Evolutionary conservation across 2,113 vertebrate genomes (phyloP), one percentile per base, ranked within the genome.

Genomic region (Pollachius pollachius): DNA sequence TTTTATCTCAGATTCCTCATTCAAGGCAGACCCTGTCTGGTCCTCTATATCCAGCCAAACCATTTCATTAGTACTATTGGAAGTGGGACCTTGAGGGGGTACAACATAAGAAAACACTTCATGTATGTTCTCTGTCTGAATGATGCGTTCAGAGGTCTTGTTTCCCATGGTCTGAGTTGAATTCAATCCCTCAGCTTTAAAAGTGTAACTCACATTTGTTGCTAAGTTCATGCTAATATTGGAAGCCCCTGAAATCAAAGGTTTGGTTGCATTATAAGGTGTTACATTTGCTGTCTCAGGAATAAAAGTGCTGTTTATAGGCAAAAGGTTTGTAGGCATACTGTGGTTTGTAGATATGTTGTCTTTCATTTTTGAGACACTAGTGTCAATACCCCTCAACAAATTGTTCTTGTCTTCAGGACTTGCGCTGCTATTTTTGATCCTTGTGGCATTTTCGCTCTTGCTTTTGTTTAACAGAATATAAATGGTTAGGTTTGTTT

Each of bases 71-170:
- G 41, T 58, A 16, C 15, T 67, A 23, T 58, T 67, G 3, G 9
- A 15, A 18, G 52, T 69, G 17, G 70, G 52, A 6, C 59, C 56
- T n/a, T 16, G 15, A 62, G 68, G 27, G 52, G 58, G 21, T 15
- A 58, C 77, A 34, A 56, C 68, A 23, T 89, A 82, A 30, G 54
- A 65, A 61, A 90, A 90, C 13, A 73, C 69, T n/a, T 74, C 64
- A 0, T 70, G 64, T 2, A 12, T 11, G 5, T 66, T 64, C 15
- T 75, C 41, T 0, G 9, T 5, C 4, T 6, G 16, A 8, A n/a
- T 12, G 2, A 21, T 37, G 3, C 56, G 21, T 30, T 60, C 3
- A 57, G 64, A 65, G 0, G 68, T 58, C 48, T 67, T 30, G 12
- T 58, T 70, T 11, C 67, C 61, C 27, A 12, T 52, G 4, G 37